These are phyloP conservation scores for Tachuris rubrigastra DNA, from an alignment of 2,113 vertebrate species.

Conservation along the genomic window DNA sequence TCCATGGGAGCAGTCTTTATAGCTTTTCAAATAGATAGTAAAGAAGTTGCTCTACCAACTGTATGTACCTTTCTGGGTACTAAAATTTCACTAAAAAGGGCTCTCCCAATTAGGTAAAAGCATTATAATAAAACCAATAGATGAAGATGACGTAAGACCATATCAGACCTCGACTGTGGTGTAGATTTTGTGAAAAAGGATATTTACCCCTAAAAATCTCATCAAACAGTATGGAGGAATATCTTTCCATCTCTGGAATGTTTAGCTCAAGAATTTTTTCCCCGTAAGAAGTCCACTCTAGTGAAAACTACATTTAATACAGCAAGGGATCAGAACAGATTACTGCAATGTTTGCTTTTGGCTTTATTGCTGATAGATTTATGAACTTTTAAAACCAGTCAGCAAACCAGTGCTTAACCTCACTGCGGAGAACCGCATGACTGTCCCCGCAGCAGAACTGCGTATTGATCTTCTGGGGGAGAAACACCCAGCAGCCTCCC, in stretches of 20 bases:
- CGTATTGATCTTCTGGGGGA: fast-evolving
- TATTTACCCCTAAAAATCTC: neutral
- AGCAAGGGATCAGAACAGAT: neutral
- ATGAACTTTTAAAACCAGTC: neutral
- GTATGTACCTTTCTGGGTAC: neutral
- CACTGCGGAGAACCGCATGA: neutral
- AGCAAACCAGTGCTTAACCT: neutral
- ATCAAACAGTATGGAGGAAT: neutral
- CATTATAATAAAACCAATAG: neutral
- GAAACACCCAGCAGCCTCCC: neutral
- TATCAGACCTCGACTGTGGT: fast-evolving
- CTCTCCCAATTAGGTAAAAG: neutral
- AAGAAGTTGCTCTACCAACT: neutral
- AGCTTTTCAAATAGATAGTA: neutral
- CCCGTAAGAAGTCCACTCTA: neutral
- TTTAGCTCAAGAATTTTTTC: neutral
- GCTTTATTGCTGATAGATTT: neutral
- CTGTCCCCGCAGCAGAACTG: neutral
- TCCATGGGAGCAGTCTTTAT: neutral
- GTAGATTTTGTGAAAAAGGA: neutral
- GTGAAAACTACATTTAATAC: neutral
- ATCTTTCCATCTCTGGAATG: neutral
- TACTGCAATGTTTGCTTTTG: neutral
- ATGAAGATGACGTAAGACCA: neutral
- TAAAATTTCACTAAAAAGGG: neutral